Evolutionary conservation across 1,140 invertebrate species (phyloP), one percentile per base, ranked within the genome.

Genomic region (Sarcophaga peregrina): DNA sequence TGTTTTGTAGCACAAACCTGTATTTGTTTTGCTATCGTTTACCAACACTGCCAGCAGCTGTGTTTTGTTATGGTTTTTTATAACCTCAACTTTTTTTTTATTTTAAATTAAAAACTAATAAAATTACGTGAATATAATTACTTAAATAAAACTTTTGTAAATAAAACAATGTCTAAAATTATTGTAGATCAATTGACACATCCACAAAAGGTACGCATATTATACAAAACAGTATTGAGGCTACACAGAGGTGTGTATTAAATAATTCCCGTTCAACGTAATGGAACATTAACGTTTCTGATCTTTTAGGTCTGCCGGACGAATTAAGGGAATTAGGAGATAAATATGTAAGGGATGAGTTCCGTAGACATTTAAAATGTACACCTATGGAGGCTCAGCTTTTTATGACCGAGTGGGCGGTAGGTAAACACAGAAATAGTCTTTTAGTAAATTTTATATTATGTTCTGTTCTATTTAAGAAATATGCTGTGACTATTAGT

Each of bases 331-430:
- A 92, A n/a, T 84, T 96, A n/a, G 96, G 96, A 11, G 95, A 97
- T 86, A 93, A 93, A 89, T 98, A 98, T 91, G 95, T 95, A 0
- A 94, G 94, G 86, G 96, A 97, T 86, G 97, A 98, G 91, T 98
- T 98, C 90, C 94, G 93, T 86, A 91, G 95, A 76, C 97, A 98
- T 88, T 96, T 97, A 89, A 93, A 92, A n/a, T 96, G 95, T 84
- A 93, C 92, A 82, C 90, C 92, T 11, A 90, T 92, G 76, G 95
- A 97, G 90, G 93, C 95, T 11, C 89, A 92, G 45, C 91, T 95
- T 8, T 98, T 98, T 89, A 93, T 98, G 90, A 93, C 93, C 47
- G 97, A 97, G 92, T 98, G 97, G 97, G 94, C 95, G 62, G 97
- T 97, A 92, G 93, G 62, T 11, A 68, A 46, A 68, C 5, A 7